These are phyloP conservation scores for Asobara japonica DNA, from an alignment of 1,140 invertebrate species.

Conservation along the genomic window DNA sequence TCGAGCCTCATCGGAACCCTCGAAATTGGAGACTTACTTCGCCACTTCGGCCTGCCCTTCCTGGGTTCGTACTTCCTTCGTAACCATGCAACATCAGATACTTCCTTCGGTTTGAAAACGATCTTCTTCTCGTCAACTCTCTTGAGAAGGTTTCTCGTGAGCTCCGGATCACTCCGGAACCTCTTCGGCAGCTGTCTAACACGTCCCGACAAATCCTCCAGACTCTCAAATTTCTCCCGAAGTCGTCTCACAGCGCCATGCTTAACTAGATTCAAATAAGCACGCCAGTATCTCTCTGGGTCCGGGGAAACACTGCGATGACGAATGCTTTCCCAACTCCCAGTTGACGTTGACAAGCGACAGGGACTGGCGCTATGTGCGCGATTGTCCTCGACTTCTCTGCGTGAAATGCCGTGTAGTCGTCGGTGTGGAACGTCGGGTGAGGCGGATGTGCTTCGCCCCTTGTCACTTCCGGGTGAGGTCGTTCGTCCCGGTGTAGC, in stretches of 20 bases:
- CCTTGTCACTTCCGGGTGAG: conserved; percentile 47
- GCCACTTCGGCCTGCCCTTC: conserved; percentile 65
- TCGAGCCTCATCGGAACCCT: conserved; percentile 73
- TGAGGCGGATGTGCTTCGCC: conserved; percentile 51
- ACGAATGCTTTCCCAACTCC: conserved; percentile 73
- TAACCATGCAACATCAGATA: conserved; percentile 72
- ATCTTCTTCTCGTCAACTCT: conserved; percentile 62
- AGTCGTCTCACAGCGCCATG: conserved; percentile 80
- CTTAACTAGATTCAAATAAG: conserved; percentile 75
- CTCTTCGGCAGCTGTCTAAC: conserved; percentile 64
- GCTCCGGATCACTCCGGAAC: conserved; percentile 80
- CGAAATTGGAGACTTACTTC: conserved; percentile 70
- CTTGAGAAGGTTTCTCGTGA: conserved; percentile 70
- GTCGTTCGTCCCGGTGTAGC: conserved; percentile 46
- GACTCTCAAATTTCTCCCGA: conserved; percentile 78
- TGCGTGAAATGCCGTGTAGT: conserved; percentile 41
- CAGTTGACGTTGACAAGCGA: conserved; percentile 60
- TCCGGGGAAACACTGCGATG: conserved; percentile 75
- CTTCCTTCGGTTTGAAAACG: conserved; percentile 66
- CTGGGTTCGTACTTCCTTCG: conserved; percentile 70
- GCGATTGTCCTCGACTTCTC: conserved; percentile 55
- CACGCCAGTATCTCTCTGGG: conserved; percentile 75
- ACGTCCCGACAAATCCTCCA: conserved; percentile 64
- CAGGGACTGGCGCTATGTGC: conserved; percentile 61
- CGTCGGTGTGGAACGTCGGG: conserved; percentile 49